Evolutionary conservation across 2,113 vertebrate species (phyloP).

Genomic region (Eurystomus gularis): DNA sequence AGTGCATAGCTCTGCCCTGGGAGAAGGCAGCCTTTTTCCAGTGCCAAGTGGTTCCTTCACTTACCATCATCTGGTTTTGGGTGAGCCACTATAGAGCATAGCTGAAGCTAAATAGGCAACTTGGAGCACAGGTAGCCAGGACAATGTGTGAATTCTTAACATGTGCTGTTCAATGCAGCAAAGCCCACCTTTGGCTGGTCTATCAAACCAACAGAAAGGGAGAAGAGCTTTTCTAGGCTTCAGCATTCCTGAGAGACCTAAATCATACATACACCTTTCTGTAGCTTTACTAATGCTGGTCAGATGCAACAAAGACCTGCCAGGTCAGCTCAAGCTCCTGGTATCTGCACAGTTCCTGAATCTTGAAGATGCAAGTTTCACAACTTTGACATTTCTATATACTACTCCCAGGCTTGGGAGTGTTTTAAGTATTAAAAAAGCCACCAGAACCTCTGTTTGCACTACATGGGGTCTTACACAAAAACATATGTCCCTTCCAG

Average conservation of each 20-base stretch:
- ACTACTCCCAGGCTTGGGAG: not conserved
- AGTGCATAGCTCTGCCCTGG: not conserved
- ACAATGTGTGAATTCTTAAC: not conserved
- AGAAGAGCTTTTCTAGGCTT: not conserved
- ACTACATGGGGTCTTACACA: not conserved
- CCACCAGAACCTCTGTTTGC: not conserved
- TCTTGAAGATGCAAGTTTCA: not conserved
- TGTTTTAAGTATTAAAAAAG: not conserved
- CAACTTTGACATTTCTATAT: not conserved
- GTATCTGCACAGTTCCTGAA: not conserved
- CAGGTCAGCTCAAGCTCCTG: not conserved
- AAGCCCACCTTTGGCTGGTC: not conserved
- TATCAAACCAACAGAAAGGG: not conserved
- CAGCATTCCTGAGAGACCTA: not conserved
- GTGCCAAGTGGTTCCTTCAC: not conserved
- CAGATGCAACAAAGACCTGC: not conserved
- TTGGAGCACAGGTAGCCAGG: not conserved
- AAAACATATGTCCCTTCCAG: not conserved
- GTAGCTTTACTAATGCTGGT: not conserved
- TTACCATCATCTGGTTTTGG: not conserved
- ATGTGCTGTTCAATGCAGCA: rapidly evolving
- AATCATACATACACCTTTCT: not conserved
- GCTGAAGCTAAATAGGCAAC: not conserved
- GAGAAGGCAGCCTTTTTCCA: not conserved
- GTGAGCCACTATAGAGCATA: not conserved